These are phyloP conservation scores for Patiria miniata DNA, from an alignment of 35 echinoderm and acorn worm genomes.

Conservation along the genomic window DNA sequence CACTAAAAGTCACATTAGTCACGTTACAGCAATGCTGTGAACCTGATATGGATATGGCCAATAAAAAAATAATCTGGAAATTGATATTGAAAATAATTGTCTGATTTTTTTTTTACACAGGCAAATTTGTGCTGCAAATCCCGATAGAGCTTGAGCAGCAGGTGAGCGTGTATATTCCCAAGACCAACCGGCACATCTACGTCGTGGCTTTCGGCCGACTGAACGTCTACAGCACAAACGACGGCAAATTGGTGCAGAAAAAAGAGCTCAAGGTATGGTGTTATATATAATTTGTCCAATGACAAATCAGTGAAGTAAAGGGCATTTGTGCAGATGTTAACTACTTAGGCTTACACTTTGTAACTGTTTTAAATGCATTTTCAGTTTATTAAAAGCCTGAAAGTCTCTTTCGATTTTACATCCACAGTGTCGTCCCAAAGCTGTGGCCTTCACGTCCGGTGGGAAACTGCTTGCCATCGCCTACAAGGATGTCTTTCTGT, in stretches of 20 bases:
- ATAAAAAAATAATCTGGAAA: not conserved
- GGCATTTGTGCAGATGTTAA: not conserved
- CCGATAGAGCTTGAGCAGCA: constrained; percentile 45
- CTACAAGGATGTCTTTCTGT: constrained; percentile 49
- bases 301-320: too few species aligned
- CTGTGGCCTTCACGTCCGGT: constrained; percentile 56
- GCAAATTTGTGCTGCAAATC: constrained; percentile 44
- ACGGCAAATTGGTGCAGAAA: constrained; percentile 71
- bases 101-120: constrained; percentile 25
- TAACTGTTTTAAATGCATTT: not conserved
- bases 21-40: not conserved
- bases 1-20: too few species aligned
- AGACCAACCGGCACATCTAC: constrained; percentile 62
- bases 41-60: not conserved
- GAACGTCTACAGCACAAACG: constrained; percentile 47
- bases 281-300: not conserved
- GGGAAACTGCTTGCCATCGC: constrained; percentile 69
- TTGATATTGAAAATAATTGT: not conserved
- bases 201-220: constrained; percentile 46
- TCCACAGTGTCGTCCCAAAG: constrained; percentile 67
- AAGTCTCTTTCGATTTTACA: not conserved
- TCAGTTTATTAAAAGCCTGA: not conserved
- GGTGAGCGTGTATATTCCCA: constrained; percentile 55
- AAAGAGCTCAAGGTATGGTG: constrained; percentile 56
- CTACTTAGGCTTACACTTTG: not conserved